Evolutionary conservation across 2,113 vertebrate genomes (phyloP), one percentile per base, ranked within the genome.

Genomic region (Machaerirhynchus nigripectus): DNA sequence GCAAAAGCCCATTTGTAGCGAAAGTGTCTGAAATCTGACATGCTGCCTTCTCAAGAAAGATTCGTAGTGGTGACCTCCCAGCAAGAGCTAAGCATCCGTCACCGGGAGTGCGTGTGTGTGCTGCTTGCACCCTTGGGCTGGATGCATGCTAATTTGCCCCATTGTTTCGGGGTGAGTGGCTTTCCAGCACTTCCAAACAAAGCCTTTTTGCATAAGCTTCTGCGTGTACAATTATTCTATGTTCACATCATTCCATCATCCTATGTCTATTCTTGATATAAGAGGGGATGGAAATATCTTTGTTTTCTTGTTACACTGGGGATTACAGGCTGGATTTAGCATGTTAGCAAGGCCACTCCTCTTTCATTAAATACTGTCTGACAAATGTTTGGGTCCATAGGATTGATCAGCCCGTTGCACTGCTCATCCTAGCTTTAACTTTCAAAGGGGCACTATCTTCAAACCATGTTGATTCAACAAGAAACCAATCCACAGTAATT

Each of bases 121-220:
- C 76, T 79, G 93, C 97, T 96, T 86, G 93, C 94, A 97, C 97
- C 96, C 95, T 97, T 94, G 95, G 97, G 95, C 97, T 97, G 97
- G 94, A 95, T 97, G 98, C 97, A 98, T 98, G 96, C 97, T 98
- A 98, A 98, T 98, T 98, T 98, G 94, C 96, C 96, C 98, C 98
- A 98, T 99, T 99, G 98, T 99, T 99, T 99, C 98, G 49, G 98
- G 98, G 98, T 99, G 98, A 99, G 95, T 98, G 98, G 92, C 95
- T 98, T 98, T 97, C 97, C 97, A 98, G 98, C 98, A 97, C 97
- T 98, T 97, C 93, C 19, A 63, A 98, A 98, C 98, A 99, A 99
- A 99, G 97, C 95, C 96, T 95, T 97, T 98, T 98, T 97, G 97
- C 98, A 96, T 97, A 97, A 97, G 97, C 95, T 91, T 96, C 97